phyloP scores from a whole-genome alignment of 2,888 invertebrate genomes.

The Iselma pallidipennis region DNA sequence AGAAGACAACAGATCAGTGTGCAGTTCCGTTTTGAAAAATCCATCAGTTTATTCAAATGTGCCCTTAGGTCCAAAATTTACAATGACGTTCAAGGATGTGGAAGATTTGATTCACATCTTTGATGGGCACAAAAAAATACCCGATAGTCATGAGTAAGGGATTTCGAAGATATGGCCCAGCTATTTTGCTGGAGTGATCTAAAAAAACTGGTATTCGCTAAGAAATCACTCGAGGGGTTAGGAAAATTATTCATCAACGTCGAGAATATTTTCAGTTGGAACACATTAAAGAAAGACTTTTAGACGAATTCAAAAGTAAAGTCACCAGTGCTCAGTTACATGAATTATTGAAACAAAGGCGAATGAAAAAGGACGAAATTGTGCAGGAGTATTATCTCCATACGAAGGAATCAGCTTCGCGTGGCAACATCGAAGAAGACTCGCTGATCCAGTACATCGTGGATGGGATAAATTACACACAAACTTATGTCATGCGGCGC shows the following conservation, averaged over 20 bases:
- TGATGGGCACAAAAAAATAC: neutral
- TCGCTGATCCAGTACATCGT: constrained; percentile 22
- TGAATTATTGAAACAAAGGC: neutral
- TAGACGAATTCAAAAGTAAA: neutral
- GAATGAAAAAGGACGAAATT: neutral
- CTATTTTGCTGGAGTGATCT: neutral
- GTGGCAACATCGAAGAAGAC: constrained; percentile 19
- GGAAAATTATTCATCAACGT: neutral
- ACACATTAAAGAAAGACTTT: neutral
- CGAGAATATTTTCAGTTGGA: neutral
- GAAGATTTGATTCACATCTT: neutral
- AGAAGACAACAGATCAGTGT: too few relatives aligned
- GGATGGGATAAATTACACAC: constrained; percentile 23
- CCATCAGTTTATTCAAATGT: too few relatives aligned
- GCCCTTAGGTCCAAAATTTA: neutral
- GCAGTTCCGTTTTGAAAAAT: too few relatives aligned
- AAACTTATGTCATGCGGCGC: constrained; percentile 24
- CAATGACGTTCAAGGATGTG: neutral
- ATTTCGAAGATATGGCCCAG: neutral
- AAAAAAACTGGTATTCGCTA: neutral
- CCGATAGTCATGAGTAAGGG: neutral
- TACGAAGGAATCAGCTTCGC: constrained; percentile 41
- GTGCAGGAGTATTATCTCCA: constrained; percentile 43
- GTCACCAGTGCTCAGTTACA: neutral
- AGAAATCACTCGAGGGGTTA: neutral